Conservation (phyloP, 1,140 invertebrate genomes). For the Macrotrachela quadricornifera region DNA sequence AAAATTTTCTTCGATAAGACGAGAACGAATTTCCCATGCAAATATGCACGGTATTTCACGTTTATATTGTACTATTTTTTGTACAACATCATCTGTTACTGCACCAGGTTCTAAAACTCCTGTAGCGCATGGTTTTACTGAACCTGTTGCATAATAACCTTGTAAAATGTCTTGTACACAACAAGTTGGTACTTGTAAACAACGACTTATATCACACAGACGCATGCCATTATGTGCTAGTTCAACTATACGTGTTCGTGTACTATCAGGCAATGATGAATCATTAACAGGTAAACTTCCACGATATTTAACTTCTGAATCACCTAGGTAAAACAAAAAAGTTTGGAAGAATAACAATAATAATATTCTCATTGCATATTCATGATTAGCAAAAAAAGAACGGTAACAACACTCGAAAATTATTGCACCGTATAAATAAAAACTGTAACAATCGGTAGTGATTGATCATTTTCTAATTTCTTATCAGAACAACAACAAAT, state of each 20-base stretch:
- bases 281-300: conserved; percentile 78
- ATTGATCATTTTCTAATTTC: too few relatives aligned
- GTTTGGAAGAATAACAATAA: too few relatives aligned
- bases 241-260: conserved; percentile 66
- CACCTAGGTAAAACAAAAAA: not conserved
- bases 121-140: conserved; percentile 6
- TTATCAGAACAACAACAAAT: too few relatives aligned
- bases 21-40: conserved; percentile 79
- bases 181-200: conserved; percentile 73
- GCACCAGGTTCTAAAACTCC: conserved; percentile 35
- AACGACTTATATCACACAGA: conserved; percentile 77
- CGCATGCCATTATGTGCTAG: conserved; percentile 68
- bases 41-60: conserved; percentile 79
- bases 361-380: too few relatives aligned
- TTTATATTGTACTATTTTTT: conserved; percentile 75
- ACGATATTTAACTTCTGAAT: conserved; percentile 71
- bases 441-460: too few relatives aligned
- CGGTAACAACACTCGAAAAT: too few relatives aligned
- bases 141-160: conserved; percentile 20
- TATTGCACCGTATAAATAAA: too few relatives aligned
- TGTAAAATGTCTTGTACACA: conserved; percentile 84
- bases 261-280: conserved; percentile 55
- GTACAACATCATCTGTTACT: conserved; percentile 66
- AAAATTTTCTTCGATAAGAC: conserved; percentile 70
- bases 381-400: too few relatives aligned